Evolutionary conservation across 2,113 vertebrate species (phyloP), one percentile per base, ranked within the genome.

Genomic region (Sitta europaea): DNA sequence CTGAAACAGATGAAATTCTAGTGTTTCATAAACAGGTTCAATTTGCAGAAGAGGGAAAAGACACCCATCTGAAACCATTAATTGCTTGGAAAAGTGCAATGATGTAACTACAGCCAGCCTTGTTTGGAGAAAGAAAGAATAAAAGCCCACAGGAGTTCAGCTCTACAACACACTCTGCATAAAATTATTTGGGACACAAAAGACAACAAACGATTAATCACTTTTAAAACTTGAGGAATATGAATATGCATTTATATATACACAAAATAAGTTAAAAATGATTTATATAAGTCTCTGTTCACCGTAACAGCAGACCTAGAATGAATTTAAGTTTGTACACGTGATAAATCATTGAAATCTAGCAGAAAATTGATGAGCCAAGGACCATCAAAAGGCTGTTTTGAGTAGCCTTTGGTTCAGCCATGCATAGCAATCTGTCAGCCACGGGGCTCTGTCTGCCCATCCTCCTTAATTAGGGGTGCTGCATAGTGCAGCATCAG

Each of bases 391-490:
- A 62, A 86, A 92, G 90, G 21, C 22, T 90, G 77, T 71, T 94
- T 47, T 42, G 86, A 81, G 87, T 22, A 47, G 80, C 45, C 92
- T 79, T 40, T 21, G 33, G 87, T 66, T 81, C 92, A 92, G 92
- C 88, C 92, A 59, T 91, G 97, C 98, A 95, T 8, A 98, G 98
- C 97, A 97, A 93, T 90, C 97, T 93, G 96, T 97, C 97, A 97
- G 97, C 98, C 97, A 90, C 31, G 42, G 89, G 96, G 90, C 95
- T 92, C 95, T 83, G 94, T 78, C 96, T 91, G 97, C 91, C 97
- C 98, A 87, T 96, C 98, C 98, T 96, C 97, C 92, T 98, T 98
- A 97, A 98, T 98, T 98, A 99, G 98, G 97, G 79, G 80, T 75
- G 89, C 92, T 79, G 90, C 79, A 20, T 0, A 47, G 75, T 24